phyloP scores from a whole-genome alignment of 2,888 invertebrate genomes.

The Drosophila formosana region DNA sequence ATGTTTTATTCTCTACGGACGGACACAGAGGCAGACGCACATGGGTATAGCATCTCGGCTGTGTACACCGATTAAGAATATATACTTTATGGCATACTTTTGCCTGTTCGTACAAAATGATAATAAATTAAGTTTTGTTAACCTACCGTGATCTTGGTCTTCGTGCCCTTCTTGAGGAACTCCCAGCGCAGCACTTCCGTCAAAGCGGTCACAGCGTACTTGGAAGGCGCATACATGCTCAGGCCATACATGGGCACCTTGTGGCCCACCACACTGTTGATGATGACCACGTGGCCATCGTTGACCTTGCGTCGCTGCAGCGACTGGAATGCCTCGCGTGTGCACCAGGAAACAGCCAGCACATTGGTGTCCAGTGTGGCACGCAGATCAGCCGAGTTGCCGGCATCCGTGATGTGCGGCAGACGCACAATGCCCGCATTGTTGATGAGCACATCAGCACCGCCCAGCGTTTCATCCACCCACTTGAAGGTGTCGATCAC shows the following conservation, averaged over 20 bases:
- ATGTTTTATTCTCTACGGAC: no score
- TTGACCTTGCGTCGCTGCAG: constrained; percentile 85
- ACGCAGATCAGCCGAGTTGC: constrained; percentile 1
- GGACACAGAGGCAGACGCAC: no score
- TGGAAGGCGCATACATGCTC: constrained; percentile 80
- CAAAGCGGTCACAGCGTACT: constrained; percentile 79
- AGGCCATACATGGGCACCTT: constrained; percentile 76
- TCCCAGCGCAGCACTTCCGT: constrained; percentile 80
- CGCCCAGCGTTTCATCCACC: constrained; percentile 8
- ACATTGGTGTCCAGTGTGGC: constrained; percentile 84
- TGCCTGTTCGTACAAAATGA: no score
- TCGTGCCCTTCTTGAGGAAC: constrained; percentile 48
- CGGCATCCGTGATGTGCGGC: constrained; percentile 15
- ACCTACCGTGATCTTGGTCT: constrained; percentile 20
- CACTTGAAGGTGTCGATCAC: constrained; percentile 11
- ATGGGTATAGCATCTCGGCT: no score
- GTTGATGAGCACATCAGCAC: constrained; percentile 18
- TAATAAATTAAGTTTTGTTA: no score
- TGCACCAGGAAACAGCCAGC: constrained; percentile 84
- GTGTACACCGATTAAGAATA: no score
- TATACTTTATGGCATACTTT: no score
- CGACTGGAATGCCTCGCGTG: constrained; percentile 85
- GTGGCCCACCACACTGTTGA: constrained; percentile 67
- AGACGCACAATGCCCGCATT: constrained; percentile 20
- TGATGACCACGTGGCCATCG: constrained; percentile 84